These are phyloP conservation scores for Eledona agricola DNA, from an alignment of 2,888 invertebrate species.

Conservation along the genomic window DNA sequence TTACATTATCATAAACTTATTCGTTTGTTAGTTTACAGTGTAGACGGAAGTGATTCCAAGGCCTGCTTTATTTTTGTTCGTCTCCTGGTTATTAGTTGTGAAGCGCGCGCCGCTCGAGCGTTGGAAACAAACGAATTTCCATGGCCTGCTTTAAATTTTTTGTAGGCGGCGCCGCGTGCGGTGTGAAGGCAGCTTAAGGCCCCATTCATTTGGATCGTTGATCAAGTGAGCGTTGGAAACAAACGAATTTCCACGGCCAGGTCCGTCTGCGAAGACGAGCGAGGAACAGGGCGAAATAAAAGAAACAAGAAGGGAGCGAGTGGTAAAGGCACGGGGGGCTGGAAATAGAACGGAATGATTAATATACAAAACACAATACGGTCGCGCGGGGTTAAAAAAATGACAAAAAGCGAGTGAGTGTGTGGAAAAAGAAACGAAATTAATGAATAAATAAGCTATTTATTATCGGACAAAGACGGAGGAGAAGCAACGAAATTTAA, in stretches of 20 bases:
- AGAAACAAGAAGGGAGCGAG: too few relatives aligned
- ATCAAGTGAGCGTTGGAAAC: slow-evolving; percentile 58
- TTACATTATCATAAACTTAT: too few relatives aligned
- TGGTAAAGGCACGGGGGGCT: slow-evolving; percentile 23
- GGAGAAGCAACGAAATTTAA: slow-evolving; percentile 39
- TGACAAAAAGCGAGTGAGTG: slow-evolving; percentile 39
- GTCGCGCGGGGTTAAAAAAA: slow-evolving; percentile 30
- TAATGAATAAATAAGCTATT: slow-evolving; percentile 54
- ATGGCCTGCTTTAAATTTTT: too few relatives aligned
- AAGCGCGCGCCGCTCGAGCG: too few relatives aligned
- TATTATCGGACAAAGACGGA: slow-evolving; percentile 45
- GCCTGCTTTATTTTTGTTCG: too few relatives aligned
- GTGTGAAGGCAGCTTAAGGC: too few relatives aligned
- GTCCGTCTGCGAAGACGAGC: slow-evolving; percentile 39
- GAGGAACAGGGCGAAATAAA: slow-evolving; percentile 35
- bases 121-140: too few relatives aligned
- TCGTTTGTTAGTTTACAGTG: too few relatives aligned
- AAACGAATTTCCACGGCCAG: slow-evolving; percentile 59
- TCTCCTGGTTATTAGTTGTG: too few relatives aligned
- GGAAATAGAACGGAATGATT: slow-evolving; percentile 49
- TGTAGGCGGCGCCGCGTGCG: too few relatives aligned
- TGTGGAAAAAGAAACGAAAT: slow-evolving; percentile 44
- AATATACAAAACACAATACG: slow-evolving; percentile 55
- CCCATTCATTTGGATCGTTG: too few relatives aligned
- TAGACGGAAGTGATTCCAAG: too few relatives aligned